Base-by-base conservation (phyloP, 2,888 invertebrate genomes). In the Papilio elwesi region DNA sequence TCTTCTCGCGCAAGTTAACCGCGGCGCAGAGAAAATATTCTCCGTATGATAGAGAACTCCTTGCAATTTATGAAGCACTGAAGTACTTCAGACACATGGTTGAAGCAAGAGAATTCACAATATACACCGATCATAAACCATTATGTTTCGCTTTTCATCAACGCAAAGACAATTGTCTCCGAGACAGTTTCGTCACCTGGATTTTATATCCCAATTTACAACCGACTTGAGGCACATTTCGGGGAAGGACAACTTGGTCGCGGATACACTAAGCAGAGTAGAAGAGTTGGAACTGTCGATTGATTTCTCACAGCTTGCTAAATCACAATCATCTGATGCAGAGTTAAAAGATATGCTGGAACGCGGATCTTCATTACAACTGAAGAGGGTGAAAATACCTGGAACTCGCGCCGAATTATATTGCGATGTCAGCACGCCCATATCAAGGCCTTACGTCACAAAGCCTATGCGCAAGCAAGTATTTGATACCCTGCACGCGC, bases 161-260 rank as follows among this genome's bases (percentile, higher is more conserved):
- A 68, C 83, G 74, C 7, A 76, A 76, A 9, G 52, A 72, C 0
- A 80, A 78, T 10, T 79, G 80, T 48, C 81, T 11, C 81, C 79
- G 4, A 57, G 80, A 1, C 80, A 80, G 57, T 78, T 68, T 48
- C 55, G 78, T 8, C 71, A 80, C 68, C 67, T 80, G 0, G 80
- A 83, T 66, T 84, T 78, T 16, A 85, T 88, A 36, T 66, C 79
- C 0, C 84, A 88, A 72, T 89, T 88, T 74, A 81, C 85, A 0
- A 86, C 83, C 0, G 82, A 85, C 67, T 83, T 87, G 6, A 71
- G 76, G 6, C 80, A 87, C 74, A 78, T 89, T 4, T 66, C 79
- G 1, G 84, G 87, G 0, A 74, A 78, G 51, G 78, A 82, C 36
- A 87, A 89, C 63, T 73, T 81, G 0, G 83, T 85, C 0, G 87